Evolutionary conservation across 2,113 vertebrate genomes (phyloP).

Genomic region (Stigmatopora nigra): DNA sequence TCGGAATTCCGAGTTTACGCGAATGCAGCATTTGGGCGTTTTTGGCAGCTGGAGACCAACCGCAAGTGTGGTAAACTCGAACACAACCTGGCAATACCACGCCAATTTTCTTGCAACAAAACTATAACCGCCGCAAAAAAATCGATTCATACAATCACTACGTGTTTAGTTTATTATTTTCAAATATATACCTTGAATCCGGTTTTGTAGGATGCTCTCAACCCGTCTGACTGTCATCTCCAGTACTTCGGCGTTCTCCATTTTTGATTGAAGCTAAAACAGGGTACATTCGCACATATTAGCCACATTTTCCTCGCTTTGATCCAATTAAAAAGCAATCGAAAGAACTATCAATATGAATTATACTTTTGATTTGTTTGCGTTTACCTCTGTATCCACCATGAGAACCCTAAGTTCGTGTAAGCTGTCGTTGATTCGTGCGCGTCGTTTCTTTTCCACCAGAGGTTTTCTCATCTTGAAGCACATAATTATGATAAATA

Average conservation of each 20-base stretch:
- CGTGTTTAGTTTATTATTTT: neutral
- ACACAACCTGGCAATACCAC: neutral
- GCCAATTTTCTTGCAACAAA: neutral
- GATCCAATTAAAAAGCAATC: neutral
- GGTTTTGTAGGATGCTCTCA: conserved; percentile 73
- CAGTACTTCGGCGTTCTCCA: conserved; percentile 89
- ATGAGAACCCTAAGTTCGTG: conserved; percentile 79
- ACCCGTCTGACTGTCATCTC: conserved; percentile 86
- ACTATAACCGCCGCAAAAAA: neutral
- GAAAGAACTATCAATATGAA: neutral
- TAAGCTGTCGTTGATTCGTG: conserved; percentile 88
- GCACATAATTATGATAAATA: neutral
- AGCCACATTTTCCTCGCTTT: neutral
- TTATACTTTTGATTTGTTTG: conserved; percentile 35
- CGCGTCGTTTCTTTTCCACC: conserved; percentile 84
- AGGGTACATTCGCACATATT: neutral
- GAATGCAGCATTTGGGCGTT: neutral
- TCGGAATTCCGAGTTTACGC: neutral
- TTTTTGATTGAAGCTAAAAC: conserved; percentile 77
- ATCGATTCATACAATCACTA: neutral
- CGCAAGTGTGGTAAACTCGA: neutral
- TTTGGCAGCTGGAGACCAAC: neutral
- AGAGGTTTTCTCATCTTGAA: conserved; percentile 82
- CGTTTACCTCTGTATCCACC: conserved; percentile 73
- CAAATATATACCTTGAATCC: conserved; percentile 70